Evolutionary conservation across 2,888 invertebrate species (phyloP).

Genomic region (Sminthurinus aureus): DNA sequence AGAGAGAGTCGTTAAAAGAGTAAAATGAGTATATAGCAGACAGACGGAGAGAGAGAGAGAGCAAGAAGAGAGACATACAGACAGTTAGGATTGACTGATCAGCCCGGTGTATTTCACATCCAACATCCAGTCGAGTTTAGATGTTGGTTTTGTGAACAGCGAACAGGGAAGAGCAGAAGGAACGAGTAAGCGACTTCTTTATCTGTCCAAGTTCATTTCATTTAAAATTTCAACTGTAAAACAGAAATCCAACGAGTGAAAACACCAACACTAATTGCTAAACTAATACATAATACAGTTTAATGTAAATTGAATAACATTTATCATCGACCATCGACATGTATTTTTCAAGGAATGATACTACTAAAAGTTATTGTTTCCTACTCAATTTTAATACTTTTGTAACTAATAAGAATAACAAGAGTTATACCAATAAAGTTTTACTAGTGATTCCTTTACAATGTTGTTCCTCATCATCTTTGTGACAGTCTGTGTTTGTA

Average conservation of each 20-base stretch:
- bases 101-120: constrained; percentile 29
- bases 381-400: too few species aligned
- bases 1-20: background rate
- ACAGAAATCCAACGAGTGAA: too few species aligned
- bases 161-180: background rate
- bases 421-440: too few species aligned
- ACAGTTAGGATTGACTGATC: constrained; percentile 15
- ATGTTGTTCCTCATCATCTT: too few species aligned
- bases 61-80: background rate
- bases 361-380: too few species aligned
- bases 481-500: too few species aligned
- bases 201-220: background rate
- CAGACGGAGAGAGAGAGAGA: background rate
- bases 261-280: background rate
- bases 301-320: too few species aligned
- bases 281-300: constrained; percentile 3
- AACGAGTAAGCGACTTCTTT: too few species aligned
- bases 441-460: too few species aligned
- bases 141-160: constrained; percentile 20
- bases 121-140: constrained; percentile 38
- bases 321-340: too few species aligned
- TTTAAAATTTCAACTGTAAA: background rate
- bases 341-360: too few species aligned
- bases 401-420: too few species aligned
- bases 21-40: background rate